phyloP scores from a whole-genome alignment of 2,113 vertebrate species.

The Pholis gunnellus region DNA sequence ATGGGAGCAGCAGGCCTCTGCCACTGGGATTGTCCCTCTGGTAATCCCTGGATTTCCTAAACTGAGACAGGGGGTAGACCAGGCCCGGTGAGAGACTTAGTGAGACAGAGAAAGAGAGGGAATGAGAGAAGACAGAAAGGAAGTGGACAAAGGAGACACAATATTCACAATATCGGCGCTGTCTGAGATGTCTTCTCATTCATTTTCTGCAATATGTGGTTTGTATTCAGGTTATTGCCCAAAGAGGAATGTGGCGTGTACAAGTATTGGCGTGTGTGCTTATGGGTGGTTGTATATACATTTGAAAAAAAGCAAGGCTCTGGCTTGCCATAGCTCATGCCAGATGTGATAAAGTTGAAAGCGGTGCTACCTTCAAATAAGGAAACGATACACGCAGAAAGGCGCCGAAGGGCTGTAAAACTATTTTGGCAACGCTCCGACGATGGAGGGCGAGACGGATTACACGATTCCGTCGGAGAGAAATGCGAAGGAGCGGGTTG shows the following conservation, averaged over 20 bases:
- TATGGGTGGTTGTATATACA: constrained; percentile 37
- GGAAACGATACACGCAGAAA: constrained; percentile 45
- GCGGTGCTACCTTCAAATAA: constrained; percentile 59
- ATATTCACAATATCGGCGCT: constrained; percentile 24
- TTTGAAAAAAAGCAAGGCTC: constrained; percentile 34
- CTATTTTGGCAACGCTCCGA: constrained; percentile 54
- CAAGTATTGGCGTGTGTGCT: constrained; percentile 48
- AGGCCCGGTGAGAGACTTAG: constrained; percentile 62
- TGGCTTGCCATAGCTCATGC: constrained; percentile 34
- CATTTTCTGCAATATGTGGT: constrained; percentile 42
- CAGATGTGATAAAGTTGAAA: constrained; percentile 70
- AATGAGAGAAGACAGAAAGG: constrained; percentile 41
- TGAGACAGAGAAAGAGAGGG: constrained; percentile 32
- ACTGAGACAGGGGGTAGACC: constrained; percentile 72
- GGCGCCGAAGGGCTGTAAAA: constrained; percentile 61
- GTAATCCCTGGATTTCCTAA: constrained; percentile 82
- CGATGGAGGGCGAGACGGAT: constrained; percentile 56
- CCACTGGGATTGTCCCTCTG: constrained; percentile 73
- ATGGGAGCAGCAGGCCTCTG: constrained; percentile 72
- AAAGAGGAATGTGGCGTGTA: constrained; percentile 28
- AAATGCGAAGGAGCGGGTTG: constrained; percentile 27
- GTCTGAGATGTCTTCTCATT: constrained; percentile 2
- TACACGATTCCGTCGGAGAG: constrained; percentile 49
- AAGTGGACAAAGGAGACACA: constrained; percentile 48
- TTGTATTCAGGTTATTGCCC: constrained; percentile 34